These are phyloP conservation scores for Grantiella picta DNA, from an alignment of 2,113 vertebrate genomes.

Conservation along the genomic window DNA sequence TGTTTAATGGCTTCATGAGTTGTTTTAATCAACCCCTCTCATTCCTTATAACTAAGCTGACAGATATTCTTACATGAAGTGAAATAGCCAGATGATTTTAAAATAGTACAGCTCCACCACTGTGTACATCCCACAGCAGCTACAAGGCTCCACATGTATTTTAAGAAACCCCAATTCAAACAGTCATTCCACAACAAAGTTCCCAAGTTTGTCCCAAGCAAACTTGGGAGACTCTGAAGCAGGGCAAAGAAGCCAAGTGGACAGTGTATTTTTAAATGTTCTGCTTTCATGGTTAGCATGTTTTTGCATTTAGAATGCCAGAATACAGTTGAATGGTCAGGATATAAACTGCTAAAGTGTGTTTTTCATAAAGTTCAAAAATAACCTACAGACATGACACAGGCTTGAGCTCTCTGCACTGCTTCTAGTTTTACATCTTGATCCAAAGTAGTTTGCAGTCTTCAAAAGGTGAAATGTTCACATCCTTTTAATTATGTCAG, in stretches of 20 bases:
- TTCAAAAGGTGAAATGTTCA: constrained; percentile 61
- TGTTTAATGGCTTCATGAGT: not conserved
- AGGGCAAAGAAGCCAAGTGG: constrained; percentile 42
- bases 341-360: constrained; percentile 55
- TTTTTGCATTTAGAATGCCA: constrained; percentile 70
- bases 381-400: constrained; percentile 58
- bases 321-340: constrained; percentile 51
- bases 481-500: constrained; percentile 47
- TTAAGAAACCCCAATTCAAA: constrained; percentile 62
- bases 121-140: constrained; percentile 21
- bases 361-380: constrained; percentile 75
- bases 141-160: constrained; percentile 52
- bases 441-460: constrained; percentile 42
- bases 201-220: constrained; percentile 26
- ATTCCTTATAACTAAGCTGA: constrained; percentile 35
- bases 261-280: constrained; percentile 61
- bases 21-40: constrained; percentile 54
- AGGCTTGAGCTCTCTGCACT: constrained; percentile 14
- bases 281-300: constrained; percentile 68
- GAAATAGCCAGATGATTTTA: constrained; percentile 48
- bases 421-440: constrained; percentile 60
- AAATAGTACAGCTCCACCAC: constrained; percentile 40
- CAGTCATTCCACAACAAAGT: constrained; percentile 51
- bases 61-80: constrained; percentile 42
- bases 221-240: constrained; percentile 22